Conservation (phyloP, 2,888 invertebrate species). For the Cephonodes hylas region DNA sequence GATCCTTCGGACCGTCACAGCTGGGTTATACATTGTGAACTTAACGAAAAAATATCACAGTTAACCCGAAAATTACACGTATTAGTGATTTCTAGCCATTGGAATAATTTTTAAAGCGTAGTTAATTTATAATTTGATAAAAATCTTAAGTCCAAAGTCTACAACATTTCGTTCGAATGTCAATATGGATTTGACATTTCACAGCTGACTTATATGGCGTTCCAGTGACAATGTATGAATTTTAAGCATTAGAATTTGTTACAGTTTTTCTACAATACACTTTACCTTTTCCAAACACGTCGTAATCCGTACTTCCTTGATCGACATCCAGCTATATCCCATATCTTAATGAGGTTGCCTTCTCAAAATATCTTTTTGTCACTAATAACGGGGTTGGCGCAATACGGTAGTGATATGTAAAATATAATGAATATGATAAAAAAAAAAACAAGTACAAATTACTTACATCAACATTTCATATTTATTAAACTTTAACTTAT, state of each 20-base stretch:
- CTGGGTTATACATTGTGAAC: constrained; percentile 61
- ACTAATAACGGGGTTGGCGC: no score
- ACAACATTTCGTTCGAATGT: constrained; percentile 25
- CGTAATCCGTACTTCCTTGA: no score
- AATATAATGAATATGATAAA: background rate
- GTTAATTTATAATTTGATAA: constrained; percentile 38
- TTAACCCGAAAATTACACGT: constrained; percentile 16
- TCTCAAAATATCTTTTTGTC: no score
- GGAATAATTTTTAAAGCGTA: constrained; percentile 12
- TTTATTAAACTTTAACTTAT: background rate
- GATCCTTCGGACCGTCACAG: constrained; percentile 67
- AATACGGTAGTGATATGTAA: background rate
- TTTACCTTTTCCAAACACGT: no score
- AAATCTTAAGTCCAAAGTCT: constrained; percentile 70
- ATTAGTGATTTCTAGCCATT: constrained; percentile 24
- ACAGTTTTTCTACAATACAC: background rate
- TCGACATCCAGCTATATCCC: no score
- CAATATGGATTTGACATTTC: constrained; percentile 27
- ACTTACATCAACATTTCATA: background rate
- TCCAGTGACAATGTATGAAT: background rate
- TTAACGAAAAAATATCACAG: constrained; percentile 23
- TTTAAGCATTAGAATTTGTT: background rate
- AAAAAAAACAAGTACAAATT: background rate
- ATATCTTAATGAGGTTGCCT: no score
- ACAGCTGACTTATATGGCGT: constrained; percentile 23